These are phyloP conservation scores for Drosophila suzukii DNA, from an alignment of 1,140 invertebrate genomes.

Conservation along the genomic window DNA sequence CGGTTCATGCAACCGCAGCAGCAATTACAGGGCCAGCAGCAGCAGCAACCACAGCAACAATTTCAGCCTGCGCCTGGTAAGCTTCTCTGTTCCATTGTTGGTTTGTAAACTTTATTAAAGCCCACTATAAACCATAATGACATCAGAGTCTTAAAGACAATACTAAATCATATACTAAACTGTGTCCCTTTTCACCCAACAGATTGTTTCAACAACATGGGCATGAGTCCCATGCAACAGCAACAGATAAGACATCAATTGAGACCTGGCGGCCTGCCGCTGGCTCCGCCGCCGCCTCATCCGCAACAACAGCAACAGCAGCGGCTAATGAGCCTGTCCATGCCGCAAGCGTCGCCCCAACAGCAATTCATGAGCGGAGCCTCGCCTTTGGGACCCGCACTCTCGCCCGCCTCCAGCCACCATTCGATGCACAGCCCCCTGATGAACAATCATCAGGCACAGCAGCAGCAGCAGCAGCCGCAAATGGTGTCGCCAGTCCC, in stretches of 20 bases:
- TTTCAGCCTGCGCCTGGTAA: constrained; percentile 60
- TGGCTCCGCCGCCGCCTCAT: constrained; percentile 73
- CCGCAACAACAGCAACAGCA: constrained; percentile 78
- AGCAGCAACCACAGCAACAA: constrained; percentile 60
- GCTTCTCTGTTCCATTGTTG: not conserved
- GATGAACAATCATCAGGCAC: constrained; percentile 76
- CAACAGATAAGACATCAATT: constrained; percentile 61
- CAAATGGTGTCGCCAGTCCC: constrained; percentile 59
- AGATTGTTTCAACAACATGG: constrained; percentile 69
- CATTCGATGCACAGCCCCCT: constrained; percentile 83
- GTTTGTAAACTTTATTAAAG: not conserved
- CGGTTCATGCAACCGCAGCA: constrained; percentile 68
- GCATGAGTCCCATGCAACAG: constrained; percentile 48
- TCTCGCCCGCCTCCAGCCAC: constrained; percentile 80
- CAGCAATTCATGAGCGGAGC: constrained; percentile 67
- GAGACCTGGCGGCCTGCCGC: constrained; percentile 41
- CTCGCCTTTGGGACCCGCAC: constrained; percentile 84
- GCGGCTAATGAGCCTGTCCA: constrained; percentile 70
- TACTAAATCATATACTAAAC: not conserved
- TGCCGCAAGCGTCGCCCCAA: constrained; percentile 52
- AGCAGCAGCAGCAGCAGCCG: constrained; percentile 77
- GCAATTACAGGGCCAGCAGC: constrained; percentile 58
- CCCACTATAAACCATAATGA: not conserved
- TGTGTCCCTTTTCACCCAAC: not conserved
- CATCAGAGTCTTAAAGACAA: not conserved